These are phyloP conservation scores for Elanus axillaris DNA, from an alignment of 2,113 vertebrate genomes.

Conservation along the genomic window DNA sequence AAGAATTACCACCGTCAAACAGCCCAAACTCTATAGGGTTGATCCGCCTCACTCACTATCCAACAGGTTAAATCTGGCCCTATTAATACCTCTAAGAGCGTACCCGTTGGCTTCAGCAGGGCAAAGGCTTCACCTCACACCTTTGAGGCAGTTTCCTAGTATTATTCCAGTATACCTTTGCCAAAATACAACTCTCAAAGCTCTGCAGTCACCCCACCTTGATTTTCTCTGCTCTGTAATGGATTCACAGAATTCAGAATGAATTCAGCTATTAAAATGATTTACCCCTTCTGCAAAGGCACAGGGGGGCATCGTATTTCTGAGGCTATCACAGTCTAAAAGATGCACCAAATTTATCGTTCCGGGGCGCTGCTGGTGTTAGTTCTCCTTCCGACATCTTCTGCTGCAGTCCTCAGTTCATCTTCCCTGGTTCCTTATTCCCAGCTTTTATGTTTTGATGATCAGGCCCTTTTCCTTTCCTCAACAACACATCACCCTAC, in stretches of 20 bases:
- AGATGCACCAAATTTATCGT: background rate
- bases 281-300: background rate
- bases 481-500: background rate
- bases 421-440: background rate
- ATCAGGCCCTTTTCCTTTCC: background rate
- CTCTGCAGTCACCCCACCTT: background rate
- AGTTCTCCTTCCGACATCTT: background rate
- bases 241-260: background rate
- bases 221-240: background rate
- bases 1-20: background rate
- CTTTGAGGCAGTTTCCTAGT: background rate
- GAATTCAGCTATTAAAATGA: background rate
- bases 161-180: background rate
- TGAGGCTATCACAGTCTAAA: background rate
- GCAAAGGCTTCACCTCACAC: background rate
- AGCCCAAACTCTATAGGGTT: background rate
- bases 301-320: background rate
- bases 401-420: background rate
- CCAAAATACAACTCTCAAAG: background rate
- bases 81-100: background rate
- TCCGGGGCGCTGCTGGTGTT: background rate
- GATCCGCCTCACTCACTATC: background rate
- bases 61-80: background rate
- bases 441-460: background rate
- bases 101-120: background rate